These are phyloP conservation scores for Iselma pallidipennis DNA, from an alignment of 2,888 invertebrate species.

Conservation along the genomic window DNA sequence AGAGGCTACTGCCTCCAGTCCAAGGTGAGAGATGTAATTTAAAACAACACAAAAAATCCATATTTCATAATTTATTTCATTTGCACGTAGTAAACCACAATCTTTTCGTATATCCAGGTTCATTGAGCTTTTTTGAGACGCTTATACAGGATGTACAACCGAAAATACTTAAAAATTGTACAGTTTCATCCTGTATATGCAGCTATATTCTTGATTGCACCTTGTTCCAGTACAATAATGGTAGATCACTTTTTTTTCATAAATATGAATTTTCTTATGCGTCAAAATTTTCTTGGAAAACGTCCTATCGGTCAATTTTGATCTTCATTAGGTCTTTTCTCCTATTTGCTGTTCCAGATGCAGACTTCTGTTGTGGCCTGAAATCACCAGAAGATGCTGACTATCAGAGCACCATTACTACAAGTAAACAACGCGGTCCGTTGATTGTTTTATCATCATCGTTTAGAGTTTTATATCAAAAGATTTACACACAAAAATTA, in stretches of 20 bases:
- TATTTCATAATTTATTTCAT: neutral
- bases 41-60: neutral
- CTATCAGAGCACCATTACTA: conserved; percentile 60
- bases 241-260: neutral
- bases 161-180: neutral
- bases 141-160: neutral
- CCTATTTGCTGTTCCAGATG: conserved; percentile 72
- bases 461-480: conserved; percentile 10
- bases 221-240: neutral
- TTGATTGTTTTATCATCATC: conserved; percentile 43
- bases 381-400: conserved; percentile 76
- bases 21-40: conserved; percentile 65
- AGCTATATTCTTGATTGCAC: neutral
- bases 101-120: neutral
- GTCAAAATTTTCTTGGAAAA: no score
- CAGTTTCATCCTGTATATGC: neutral
- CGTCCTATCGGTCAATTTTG: no score
- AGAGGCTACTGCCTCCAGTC: conserved; percentile 88
- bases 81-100: conserved; percentile 3
- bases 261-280: neutral
- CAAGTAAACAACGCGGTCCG: conserved; percentile 66
- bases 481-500: no score
- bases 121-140: neutral
- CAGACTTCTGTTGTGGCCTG: conserved; percentile 87
- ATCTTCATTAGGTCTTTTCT: neutral